Base-by-base conservation (phyloP, 1,140 invertebrate species). In the Cyphomyrmex costatus region DNA sequence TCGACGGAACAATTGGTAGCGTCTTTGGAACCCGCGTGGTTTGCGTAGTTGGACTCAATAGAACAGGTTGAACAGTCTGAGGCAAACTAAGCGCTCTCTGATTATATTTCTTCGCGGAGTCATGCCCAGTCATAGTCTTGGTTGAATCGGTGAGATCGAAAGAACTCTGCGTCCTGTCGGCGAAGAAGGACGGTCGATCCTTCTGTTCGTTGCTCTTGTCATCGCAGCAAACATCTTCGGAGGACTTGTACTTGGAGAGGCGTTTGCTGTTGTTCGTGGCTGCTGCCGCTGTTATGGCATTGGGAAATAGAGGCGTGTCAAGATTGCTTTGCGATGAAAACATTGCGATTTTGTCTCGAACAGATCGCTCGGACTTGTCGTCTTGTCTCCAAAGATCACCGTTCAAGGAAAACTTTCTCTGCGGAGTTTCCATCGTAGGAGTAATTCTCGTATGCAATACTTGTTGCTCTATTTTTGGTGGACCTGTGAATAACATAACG, bases 261-360 rank as follows among this genome's bases (percentile, higher is more conserved):
- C 91, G 91, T 46, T 88, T 86, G 49, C 60, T 83, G 42, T 85
- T 90, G 36, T 49, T 88, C 61, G 88, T 92, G 58, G 85, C 91
- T 1, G 71, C 95, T 93, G 80, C 94, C 93, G 77, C 33, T 12
- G 76, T 60, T 0, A 85, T 8, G 3, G 80, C 24, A 66, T 53
- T 88, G 0, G 92, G 94, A 46, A 94, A 95, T 5, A 93, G 80
- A 1, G 93, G 93, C 19, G 92, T 87, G 46, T 95, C 92, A 4
- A 92, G 49, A 4, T 89, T 92, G 8, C 93, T 93, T 66, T 93
- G 93, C 19, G 93, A 95, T 7, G 97, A 98, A 93, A 98, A 98
- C 97, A 98, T 98, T 56, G 98, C 98, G 90, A 98, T 98, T 95
- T 98, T 98, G 92, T 98, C 98, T 90, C 97, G 96, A 21, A 98